Percentiles rank a stretch among this genome's conserved stretches.
Evolutionary conservation across 1,140 invertebrate genomes (phyloP).

Genomic region (Diploscapter pachys): DNA sequence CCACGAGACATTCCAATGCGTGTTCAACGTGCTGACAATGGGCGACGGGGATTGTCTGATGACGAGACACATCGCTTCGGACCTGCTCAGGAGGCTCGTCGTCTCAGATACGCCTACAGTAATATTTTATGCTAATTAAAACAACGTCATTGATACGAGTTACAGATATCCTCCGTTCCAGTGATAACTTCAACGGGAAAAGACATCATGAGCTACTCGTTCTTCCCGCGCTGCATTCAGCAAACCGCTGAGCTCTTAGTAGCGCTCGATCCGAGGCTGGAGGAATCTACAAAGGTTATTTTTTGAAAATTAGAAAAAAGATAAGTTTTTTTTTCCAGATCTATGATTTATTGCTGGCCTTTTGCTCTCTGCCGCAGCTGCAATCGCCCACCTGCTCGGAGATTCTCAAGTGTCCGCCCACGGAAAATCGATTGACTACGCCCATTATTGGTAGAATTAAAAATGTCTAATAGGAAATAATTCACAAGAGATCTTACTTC

Average conservation of each 20-base stretch:
- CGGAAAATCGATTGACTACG: slow-evolving; percentile 9
- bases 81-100: slow-evolving; percentile 45
- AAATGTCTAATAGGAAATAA: background rate
- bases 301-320: background rate
- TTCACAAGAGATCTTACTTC: too few relatives aligned
- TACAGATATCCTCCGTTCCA: slow-evolving; percentile 33
- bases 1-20: slow-evolving; percentile 45
- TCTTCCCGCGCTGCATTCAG: slow-evolving; percentile 45
- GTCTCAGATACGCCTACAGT: slow-evolving; percentile 35
- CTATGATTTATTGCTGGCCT: slow-evolving; percentile 34
- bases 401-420: slow-evolving; percentile 21
- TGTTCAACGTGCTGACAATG: slow-evolving; percentile 46
- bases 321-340: slow-evolving; percentile 14
- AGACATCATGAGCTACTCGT: slow-evolving; percentile 41
- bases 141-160: slow-evolving; percentile 7
- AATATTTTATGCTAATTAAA: background rate
- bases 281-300: slow-evolving; percentile 43
- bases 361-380: slow-evolving; percentile 34
- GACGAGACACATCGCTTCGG: slow-evolving; percentile 48
- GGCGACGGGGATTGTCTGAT: slow-evolving; percentile 40
- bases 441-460: background rate
- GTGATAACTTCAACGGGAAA: slow-evolving; percentile 46
- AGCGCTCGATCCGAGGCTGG: slow-evolving; percentile 39
- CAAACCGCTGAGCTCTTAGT: slow-evolving; percentile 38
- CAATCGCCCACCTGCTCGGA: slow-evolving; percentile 27